A percentile compares a stretch with the other conserved stretches of the same genome.
These are phyloP conservation scores for Hiodon tergisus DNA, from an alignment of 2,113 vertebrate species.

Conservation along the genomic window DNA sequence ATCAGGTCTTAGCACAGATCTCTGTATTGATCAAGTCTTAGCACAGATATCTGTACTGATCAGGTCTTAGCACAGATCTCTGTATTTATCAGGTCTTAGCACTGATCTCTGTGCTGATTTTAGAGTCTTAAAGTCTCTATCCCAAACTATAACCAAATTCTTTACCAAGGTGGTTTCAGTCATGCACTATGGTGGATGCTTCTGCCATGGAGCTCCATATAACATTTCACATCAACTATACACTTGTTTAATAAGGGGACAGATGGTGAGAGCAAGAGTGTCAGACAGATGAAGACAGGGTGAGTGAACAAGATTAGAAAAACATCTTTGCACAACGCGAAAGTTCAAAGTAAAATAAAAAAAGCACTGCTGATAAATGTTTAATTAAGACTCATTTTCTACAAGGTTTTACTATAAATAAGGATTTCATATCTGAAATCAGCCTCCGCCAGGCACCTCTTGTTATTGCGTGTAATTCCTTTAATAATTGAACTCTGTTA, in stretches of 20 bases:
- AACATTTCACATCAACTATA: conserved; percentile 14
- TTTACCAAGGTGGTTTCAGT: background rate
- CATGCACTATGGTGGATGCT: background rate
- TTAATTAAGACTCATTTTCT: background rate
- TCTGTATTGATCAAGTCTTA: no score
- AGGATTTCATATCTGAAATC: no score
- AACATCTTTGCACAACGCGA: background rate
- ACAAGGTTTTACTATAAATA: no score
- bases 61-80: no score
- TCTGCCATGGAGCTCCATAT: background rate
- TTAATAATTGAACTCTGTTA: no score
- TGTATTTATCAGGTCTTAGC: no score
- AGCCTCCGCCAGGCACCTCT: no score
- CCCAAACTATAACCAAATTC: background rate
- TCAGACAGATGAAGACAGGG: background rate
- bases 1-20: no score
- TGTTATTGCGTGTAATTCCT: no score
- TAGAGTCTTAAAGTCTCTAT: no score
- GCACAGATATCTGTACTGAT: no score
- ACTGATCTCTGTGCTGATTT: no score
- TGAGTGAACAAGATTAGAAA: background rate
- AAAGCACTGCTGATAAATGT: background rate
- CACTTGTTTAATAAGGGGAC: background rate
- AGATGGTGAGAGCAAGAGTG: background rate
- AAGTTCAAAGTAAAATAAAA: background rate